phyloP scores from a whole-genome alignment of 2,888 invertebrate species.

The Drosophila vallismaia region DNA sequence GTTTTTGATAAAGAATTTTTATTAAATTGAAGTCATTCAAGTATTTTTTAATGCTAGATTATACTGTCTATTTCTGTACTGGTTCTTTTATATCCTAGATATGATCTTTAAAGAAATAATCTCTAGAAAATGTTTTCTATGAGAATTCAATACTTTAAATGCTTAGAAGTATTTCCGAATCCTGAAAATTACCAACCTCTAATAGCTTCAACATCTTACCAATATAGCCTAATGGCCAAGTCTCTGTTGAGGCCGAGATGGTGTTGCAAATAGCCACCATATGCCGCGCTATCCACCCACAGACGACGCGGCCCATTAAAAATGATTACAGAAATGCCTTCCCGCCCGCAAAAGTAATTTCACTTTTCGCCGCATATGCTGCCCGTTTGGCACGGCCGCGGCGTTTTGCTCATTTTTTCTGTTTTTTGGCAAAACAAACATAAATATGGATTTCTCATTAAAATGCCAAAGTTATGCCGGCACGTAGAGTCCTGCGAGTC shows the following conservation, averaged over 20 bases:
- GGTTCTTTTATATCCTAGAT: no score
- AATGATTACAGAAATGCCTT: constrained; percentile 63
- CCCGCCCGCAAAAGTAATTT: constrained; percentile 53
- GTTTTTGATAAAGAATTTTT: constrained; percentile 1
- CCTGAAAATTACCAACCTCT: background rate
- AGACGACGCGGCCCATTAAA: constrained; percentile 65
- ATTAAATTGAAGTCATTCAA: background rate
- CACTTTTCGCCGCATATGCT: constrained; percentile 74
- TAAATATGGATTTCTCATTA: constrained; percentile 81
- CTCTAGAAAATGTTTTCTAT: no score
- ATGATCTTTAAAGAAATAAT: no score
- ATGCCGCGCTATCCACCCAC: constrained; percentile 36
- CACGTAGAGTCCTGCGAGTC: constrained; percentile 49
- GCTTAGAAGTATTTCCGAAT: constrained; percentile 13
- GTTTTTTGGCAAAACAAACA: constrained; percentile 73
- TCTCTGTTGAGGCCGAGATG: background rate
- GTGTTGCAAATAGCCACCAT: constrained; percentile 26
- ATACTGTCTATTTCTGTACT: no score
- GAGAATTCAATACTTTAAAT: background rate
- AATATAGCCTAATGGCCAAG: constrained; percentile 13
- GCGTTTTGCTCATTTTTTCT: constrained; percentile 30
- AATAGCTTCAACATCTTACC: constrained; percentile 26
- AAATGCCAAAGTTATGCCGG: constrained; percentile 71
- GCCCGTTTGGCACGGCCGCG: constrained; percentile 32
- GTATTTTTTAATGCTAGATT: constrained; percentile 1